Percentiles rank a stretch among this genome's conserved stretches.
phyloP scores from a whole-genome alignment of 1,140 invertebrate genomes.

The Bombus impatiens region DNA sequence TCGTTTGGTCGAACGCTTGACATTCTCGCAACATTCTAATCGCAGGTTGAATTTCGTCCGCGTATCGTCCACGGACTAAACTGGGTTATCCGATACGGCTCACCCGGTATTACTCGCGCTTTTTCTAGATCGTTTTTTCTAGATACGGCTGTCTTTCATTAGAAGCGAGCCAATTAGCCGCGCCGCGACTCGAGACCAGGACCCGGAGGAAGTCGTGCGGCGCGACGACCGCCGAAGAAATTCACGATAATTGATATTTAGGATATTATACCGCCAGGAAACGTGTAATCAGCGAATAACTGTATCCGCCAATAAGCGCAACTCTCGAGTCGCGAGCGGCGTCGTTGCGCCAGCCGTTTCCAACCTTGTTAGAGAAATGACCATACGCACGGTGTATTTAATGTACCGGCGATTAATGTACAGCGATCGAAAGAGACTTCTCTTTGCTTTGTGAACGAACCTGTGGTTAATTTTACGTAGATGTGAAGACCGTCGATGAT shows the following conservation, averaged over 20 bases:
- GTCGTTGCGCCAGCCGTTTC: not conserved
- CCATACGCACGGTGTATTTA: too few species aligned
- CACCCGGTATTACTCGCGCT: too few species aligned
- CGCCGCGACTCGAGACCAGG: conserved; percentile 3
- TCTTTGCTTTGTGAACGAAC: not conserved
- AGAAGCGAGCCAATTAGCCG: conserved; percentile 54
- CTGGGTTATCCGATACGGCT: too few species aligned
- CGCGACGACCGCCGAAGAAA: conserved; percentile 14
- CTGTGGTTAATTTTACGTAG: too few species aligned
- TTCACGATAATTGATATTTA: conserved; percentile 64
- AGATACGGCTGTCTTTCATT: conserved; percentile 39
- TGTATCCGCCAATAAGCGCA: conserved; percentile 52
- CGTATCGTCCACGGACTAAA: too few species aligned
- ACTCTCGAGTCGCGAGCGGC: conserved; percentile 46
- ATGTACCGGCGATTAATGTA: not conserved
- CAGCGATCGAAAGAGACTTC: not conserved
- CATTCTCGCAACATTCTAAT: conserved; percentile 3
- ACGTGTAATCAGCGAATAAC: conserved; percentile 53
- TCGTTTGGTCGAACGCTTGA: not conserved
- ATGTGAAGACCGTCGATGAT: too few species aligned
- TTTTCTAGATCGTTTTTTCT: conserved; percentile 10
- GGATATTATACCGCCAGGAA: conserved; percentile 42
- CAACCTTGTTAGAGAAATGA: conserved; percentile 8
- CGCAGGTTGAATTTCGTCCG: not conserved
- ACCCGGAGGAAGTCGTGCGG: conserved; percentile 41